Evolutionary conservation across 92 coral and sea anemone species (phyloP).

Genomic region (Epizoanthus rinbou): DNA sequence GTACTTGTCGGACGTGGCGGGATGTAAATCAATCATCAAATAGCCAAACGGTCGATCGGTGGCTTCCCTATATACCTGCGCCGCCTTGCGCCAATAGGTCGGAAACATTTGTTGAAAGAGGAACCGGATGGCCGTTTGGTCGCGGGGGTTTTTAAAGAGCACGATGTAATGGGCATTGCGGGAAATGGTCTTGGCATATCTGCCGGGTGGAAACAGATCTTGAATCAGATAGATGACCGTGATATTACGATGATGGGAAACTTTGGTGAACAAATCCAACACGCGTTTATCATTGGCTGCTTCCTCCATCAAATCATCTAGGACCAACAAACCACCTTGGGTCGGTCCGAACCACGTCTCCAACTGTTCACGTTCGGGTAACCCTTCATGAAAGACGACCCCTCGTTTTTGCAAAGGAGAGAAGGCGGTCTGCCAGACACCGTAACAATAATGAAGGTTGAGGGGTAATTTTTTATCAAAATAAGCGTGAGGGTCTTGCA

Average conservation of each 20-base stretch:
- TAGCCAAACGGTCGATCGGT: neutral
- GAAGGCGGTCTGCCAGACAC: slow-evolving; percentile 17
- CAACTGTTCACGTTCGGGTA: neutral
- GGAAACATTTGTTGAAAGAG: slow-evolving; percentile 22
- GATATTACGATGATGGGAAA: slow-evolving; percentile 37
- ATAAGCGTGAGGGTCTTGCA: slow-evolving; percentile 10
- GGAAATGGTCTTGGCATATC: slow-evolving; percentile 19
- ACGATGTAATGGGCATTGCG: slow-evolving; percentile 19
- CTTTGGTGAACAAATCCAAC: slow-evolving; percentile 27
- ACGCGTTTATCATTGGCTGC: slow-evolving; percentile 13
- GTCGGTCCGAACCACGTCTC: slow-evolving; percentile 12
- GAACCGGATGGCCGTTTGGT: slow-evolving; percentile 6
- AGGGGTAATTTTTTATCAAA: neutral
- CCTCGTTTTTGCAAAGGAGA: neutral
- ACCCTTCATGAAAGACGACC: slow-evolving; percentile 17
- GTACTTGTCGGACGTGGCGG: neutral
- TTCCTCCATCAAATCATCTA: slow-evolving; percentile 41
- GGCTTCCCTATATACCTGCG: slow-evolving; percentile 10
- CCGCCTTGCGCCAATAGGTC: slow-evolving; percentile 19
- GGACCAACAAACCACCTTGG: slow-evolving; percentile 22
- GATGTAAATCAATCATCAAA: neutral
- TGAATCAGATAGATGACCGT: slow-evolving; percentile 27
- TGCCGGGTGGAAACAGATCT: slow-evolving; percentile 31
- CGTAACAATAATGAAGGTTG: slow-evolving; percentile 3
- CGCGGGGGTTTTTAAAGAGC: slow-evolving; percentile 25